These are phyloP conservation scores for Hedya salicella DNA, from an alignment of 2,888 invertebrate species.

Conservation along the genomic window DNA sequence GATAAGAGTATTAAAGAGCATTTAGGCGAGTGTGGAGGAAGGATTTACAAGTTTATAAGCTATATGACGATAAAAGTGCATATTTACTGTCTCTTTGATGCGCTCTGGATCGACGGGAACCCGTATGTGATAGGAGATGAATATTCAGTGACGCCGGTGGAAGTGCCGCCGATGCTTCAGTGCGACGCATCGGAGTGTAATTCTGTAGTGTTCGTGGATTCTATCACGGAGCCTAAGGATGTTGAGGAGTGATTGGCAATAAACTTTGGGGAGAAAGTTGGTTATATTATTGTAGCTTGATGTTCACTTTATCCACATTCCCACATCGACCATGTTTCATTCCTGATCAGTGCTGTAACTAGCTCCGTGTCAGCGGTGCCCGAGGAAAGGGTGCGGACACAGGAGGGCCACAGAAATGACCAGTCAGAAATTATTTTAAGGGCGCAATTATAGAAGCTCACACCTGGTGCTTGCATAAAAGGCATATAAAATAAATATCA, in stretches of 20 bases:
- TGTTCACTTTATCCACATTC: too few relatives aligned
- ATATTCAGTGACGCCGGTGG: conserved; percentile 77
- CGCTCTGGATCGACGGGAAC: conserved; percentile 79
- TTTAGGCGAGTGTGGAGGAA: conserved; percentile 76
- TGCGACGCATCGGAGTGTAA: conserved; percentile 79
- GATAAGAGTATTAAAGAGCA: conserved; percentile 79
- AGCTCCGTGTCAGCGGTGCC: too few relatives aligned
- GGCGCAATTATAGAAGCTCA: too few relatives aligned
- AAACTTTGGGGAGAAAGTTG: conserved; percentile 6
- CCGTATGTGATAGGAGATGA: conserved; percentile 81
- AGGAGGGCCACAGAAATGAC: too few relatives aligned
- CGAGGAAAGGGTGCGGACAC: too few relatives aligned
- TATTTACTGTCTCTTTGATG: conserved; percentile 78
- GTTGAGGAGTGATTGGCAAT: conserved; percentile 63
- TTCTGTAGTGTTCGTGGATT: conserved; percentile 77
- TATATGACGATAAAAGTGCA: conserved; percentile 81
- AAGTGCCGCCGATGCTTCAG: conserved; percentile 76
- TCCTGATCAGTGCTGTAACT: too few relatives aligned
- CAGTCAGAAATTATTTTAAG: too few relatives aligned
- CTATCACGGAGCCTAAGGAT: conserved; percentile 78
- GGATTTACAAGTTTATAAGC: conserved; percentile 79
- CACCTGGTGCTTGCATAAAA: too few relatives aligned
- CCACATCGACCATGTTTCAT: too few relatives aligned
- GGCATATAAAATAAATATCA: too few relatives aligned
- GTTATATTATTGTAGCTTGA: conserved; percentile 15